Evolutionary conservation across 2,888 invertebrate genomes (phyloP).

Genomic region (Cancer borealis): DNA sequence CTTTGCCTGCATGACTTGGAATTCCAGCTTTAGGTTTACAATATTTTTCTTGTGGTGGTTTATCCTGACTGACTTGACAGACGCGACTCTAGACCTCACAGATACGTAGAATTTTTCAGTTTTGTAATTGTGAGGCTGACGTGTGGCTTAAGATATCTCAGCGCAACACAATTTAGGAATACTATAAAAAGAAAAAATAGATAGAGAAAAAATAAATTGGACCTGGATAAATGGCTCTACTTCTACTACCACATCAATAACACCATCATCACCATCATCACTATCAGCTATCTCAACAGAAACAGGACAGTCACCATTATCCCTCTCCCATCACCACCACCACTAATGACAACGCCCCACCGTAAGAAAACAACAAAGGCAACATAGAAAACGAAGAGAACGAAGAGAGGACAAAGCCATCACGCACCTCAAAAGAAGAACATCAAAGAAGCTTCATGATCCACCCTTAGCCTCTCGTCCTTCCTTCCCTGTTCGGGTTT

Average conservation of each 20-base stretch:
- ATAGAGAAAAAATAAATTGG: neutral
- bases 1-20: neutral
- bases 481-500: neutral
- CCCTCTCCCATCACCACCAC: neutral
- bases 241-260: neutral
- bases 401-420: neutral
- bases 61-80: neutral
- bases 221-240: neutral
- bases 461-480: neutral
- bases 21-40: neutral
- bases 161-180: neutral
- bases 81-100: neutral
- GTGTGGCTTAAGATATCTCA: neutral
- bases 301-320: neutral
- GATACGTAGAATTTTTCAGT: neutral
- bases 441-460: neutral
- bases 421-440: neutral
- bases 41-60: neutral
- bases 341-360: neutral
- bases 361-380: neutral
- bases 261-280: neutral
- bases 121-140: neutral
- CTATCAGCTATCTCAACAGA: neutral
- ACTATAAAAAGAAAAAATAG: neutral
- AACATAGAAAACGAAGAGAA: neutral